Evolutionary conservation across 2,888 invertebrate species (phyloP).

Genomic region (Tiliacea citrago): DNA sequence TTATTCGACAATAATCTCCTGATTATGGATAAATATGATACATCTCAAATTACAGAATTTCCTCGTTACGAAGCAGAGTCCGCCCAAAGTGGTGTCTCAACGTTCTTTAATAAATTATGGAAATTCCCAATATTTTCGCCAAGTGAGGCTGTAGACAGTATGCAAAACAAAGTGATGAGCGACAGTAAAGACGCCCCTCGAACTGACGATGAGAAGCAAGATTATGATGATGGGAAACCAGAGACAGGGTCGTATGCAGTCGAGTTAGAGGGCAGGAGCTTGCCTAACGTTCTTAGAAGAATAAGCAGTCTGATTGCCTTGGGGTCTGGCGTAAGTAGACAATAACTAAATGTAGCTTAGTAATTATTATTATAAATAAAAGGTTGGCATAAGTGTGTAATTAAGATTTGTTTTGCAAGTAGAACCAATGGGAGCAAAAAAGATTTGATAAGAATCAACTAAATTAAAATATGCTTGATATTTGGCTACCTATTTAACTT

Average conservation of each 20-base stretch:
- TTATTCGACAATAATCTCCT: conserved; percentile 26
- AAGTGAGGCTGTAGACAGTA: conserved; percentile 76
- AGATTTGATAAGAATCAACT: background rate
- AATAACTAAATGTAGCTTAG: background rate
- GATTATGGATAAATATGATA: conserved; percentile 86
- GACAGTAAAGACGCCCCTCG: conserved; percentile 72
- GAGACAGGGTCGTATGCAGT: conserved; percentile 88
- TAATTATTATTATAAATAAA: background rate
- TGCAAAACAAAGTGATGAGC: conserved; percentile 71
- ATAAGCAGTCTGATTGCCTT: conserved; percentile 97
- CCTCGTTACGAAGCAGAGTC: conserved; percentile 94
- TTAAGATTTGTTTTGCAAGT: background rate
- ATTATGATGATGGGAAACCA: conserved; percentile 77
- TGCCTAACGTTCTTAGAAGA: conserved; percentile 96
- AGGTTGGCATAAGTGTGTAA: background rate
- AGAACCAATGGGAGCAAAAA: background rate
- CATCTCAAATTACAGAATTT: conserved; percentile 87
- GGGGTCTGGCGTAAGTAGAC: conserved; percentile 93
- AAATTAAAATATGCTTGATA: background rate
- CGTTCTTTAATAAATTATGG: conserved; percentile 94
- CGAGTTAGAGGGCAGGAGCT: conserved; percentile 93
- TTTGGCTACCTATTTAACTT: background rate
- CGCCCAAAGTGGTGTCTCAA: conserved; percentile 93
- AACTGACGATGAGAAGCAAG: conserved; percentile 72
- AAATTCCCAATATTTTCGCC: conserved; percentile 92